phyloP scores from a whole-genome alignment of 2,113 vertebrate genomes.

The Psophia crepitans region DNA sequence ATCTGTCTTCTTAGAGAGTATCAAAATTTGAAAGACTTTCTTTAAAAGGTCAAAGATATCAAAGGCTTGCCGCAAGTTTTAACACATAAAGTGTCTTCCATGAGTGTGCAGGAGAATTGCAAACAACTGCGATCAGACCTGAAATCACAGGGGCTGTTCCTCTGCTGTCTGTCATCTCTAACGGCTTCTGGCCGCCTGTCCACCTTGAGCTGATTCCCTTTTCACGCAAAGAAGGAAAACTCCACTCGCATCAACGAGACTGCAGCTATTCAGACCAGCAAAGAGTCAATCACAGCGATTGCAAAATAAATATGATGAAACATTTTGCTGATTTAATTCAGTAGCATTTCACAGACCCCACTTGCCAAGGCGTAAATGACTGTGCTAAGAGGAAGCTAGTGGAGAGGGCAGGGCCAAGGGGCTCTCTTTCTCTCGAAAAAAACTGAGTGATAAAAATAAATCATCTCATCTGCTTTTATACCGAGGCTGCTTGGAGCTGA shows the following conservation, averaged over 20 bases:
- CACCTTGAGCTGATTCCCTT: not conserved
- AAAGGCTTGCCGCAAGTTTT: conserved; percentile 67
- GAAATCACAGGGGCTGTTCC: not conserved
- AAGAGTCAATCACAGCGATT: not conserved
- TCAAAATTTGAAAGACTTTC: conserved; percentile 54
- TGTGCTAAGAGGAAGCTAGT: not conserved
- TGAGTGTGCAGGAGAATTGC: not conserved
- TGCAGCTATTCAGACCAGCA: not conserved
- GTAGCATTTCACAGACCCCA: not conserved
- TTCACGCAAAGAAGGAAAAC: not conserved
- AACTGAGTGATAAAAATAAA: conserved; percentile 35
- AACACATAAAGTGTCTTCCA: conserved; percentile 58
- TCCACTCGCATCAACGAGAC: not conserved
- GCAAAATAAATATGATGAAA: not conserved
- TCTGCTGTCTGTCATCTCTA: not conserved
- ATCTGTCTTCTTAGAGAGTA: conserved; percentile 72
- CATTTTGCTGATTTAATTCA: not conserved
- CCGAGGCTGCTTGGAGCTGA: not conserved
- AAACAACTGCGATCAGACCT: not conserved
- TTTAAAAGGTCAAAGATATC: conserved; percentile 72
- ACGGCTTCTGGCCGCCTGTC: not conserved
- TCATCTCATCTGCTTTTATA: conserved; percentile 26
- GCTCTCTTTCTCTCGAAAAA: not conserved
- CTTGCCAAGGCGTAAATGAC: conserved; percentile 3
- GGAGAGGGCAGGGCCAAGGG: not conserved